Conservation (phyloP, 2,113 vertebrate species). For the Chlamydotis undulata region DNA sequence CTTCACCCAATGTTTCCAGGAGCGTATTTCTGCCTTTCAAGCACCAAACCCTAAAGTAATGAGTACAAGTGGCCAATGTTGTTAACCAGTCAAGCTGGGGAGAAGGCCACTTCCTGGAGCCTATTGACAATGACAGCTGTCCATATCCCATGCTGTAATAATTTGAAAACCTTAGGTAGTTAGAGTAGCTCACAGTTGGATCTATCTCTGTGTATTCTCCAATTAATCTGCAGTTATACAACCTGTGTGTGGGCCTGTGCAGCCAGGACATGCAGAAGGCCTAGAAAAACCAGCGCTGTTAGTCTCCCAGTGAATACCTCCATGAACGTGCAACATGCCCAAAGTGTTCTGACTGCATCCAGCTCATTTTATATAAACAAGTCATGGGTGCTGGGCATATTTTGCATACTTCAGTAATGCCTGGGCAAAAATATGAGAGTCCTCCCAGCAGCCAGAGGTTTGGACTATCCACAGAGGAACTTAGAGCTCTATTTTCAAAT, state of each 20-base stretch:
- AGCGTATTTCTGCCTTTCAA: background rate
- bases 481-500: background rate
- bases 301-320: background rate
- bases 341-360: rapidly evolving
- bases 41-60: background rate
- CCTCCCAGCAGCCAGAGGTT: background rate
- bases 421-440: background rate
- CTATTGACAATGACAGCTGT: background rate
- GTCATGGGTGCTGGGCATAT: background rate
- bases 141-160: background rate
- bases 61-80: background rate
- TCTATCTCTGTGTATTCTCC: background rate
- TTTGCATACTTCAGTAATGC: background rate
- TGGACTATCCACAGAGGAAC: background rate
- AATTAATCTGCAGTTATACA: background rate
- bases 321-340: background rate
- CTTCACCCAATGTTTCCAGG: background rate
- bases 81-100: background rate
- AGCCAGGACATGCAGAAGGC: background rate
- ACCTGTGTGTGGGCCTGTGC: rapidly evolving
- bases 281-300: background rate
- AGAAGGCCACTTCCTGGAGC: background rate
- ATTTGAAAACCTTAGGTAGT: rapidly evolving
- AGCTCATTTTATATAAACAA: background rate
- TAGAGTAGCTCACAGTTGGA: background rate